A percentile compares a stretch with the other conserved stretches of the same genome.
phyloP scores from a whole-genome alignment of 2,113 vertebrate genomes.

The Sprattus sprattus region DNA sequence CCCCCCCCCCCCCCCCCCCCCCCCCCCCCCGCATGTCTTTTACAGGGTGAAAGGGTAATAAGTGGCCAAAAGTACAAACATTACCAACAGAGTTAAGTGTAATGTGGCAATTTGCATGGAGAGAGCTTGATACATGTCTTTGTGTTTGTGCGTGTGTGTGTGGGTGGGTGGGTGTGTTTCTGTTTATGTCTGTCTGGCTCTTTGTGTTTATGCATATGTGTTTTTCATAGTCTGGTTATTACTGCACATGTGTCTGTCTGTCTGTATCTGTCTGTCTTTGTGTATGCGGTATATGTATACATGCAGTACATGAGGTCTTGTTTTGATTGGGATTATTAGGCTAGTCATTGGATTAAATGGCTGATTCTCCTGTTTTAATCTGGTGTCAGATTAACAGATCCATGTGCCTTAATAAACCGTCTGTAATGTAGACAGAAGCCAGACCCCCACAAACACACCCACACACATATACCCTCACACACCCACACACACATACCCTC shows the following conservation, averaged over 20 bases:
- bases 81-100: not conserved
- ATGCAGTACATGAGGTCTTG: slow-evolving; percentile 50
- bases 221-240: slow-evolving; percentile 35
- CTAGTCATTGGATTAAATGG: slow-evolving; percentile 71
- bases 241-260: not conserved
- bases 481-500: not conserved
- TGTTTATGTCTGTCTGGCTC: not conserved
- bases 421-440: slow-evolving; percentile 72
- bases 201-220: slow-evolving; percentile 24
- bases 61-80: not conserved
- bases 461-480: not conserved
- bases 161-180: not conserved
- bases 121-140: not conserved
- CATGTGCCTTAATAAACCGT: slow-evolving; percentile 63
- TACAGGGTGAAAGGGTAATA: not conserved
- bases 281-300: slow-evolving; percentile 16
- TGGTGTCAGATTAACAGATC: slow-evolving; percentile 76
- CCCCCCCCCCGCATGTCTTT: not conserved
- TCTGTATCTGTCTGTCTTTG: not conserved
- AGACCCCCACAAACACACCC: slow-evolving; percentile 39
- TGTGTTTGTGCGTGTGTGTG: slow-evolving; percentile 16
- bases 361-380: slow-evolving; percentile 69
- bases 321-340: slow-evolving; percentile 67
- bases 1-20: not conserved
- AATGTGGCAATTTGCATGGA: not conserved